These are phyloP conservation scores for Acronicta leporina DNA, from an alignment of 2,888 invertebrate species.

Conservation along the genomic window DNA sequence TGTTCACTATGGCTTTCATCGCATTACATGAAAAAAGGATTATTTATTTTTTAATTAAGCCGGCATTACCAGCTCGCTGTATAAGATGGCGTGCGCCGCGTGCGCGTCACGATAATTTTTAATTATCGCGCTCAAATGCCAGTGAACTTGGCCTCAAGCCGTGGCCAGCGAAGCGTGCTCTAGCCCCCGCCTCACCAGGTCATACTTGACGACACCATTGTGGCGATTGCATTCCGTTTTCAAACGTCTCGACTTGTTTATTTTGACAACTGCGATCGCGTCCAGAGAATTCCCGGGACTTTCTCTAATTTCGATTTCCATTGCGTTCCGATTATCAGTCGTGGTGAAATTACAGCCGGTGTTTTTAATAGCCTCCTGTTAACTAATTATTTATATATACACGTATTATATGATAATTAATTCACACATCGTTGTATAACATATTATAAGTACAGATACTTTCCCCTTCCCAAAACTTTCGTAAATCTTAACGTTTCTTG, in stretches of 20 bases:
- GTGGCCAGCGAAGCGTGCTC: constrained; percentile 75
- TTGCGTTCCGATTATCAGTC: constrained; percentile 2
- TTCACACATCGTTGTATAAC: neutral
- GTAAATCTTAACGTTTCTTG: no score
- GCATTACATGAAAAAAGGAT: constrained; percentile 45
- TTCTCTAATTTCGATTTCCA: constrained; percentile 30
- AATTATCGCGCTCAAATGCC: constrained; percentile 89
- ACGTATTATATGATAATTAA: neutral
- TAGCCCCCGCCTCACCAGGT: constrained; percentile 80
- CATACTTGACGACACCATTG: constrained; percentile 82
- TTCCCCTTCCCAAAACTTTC: constrained; percentile 34
- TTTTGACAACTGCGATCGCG: constrained; percentile 56
- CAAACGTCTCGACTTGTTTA: constrained; percentile 56
- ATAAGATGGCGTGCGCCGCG: constrained; percentile 84
- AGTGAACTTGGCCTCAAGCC: constrained; percentile 88
- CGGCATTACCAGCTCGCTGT: constrained; percentile 69
- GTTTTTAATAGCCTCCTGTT: neutral
- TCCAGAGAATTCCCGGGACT: constrained; percentile 11
- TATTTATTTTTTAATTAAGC: constrained; percentile 61
- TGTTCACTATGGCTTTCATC: constrained; percentile 18
- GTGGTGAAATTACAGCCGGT: constrained; percentile 4
- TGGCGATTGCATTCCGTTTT: constrained; percentile 67
- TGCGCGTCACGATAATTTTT: constrained; percentile 88
- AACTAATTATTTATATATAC: no score
- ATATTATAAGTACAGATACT: neutral